Evolutionary conservation across 1,140 invertebrate genomes (phyloP).

Genomic region (Branchinecta lynchi): DNA sequence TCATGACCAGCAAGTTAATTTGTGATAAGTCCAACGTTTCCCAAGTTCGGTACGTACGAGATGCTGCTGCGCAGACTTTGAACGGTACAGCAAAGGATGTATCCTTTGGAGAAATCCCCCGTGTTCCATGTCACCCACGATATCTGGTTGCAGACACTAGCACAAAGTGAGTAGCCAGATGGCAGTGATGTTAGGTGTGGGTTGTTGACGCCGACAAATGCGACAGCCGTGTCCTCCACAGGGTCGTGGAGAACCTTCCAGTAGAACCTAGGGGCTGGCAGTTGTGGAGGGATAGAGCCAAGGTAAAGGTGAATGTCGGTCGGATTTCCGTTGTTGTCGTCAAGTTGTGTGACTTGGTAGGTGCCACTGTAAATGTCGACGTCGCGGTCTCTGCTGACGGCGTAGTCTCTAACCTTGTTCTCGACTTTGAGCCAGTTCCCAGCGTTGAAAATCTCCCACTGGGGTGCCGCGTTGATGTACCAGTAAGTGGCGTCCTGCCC

Average conservation of each 20-base stretch:
- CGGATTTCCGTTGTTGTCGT: background rate
- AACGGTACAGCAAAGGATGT: slow-evolving; percentile 19
- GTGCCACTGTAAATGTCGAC: slow-evolving; percentile 15
- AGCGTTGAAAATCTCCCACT: slow-evolving; percentile 41
- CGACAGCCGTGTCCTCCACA: slow-evolving; percentile 4
- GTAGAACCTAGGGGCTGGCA: slow-evolving; percentile 13
- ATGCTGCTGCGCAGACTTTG: slow-evolving; percentile 1
- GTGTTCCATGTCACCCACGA: slow-evolving; percentile 16
- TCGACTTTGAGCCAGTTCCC: slow-evolving; percentile 36
- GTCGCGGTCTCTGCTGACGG: slow-evolving; percentile 10
- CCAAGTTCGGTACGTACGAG: slow-evolving; percentile 1
- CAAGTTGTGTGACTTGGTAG: background rate
- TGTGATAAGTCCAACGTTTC: background rate
- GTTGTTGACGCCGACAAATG: slow-evolving; percentile 18
- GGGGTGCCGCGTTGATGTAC: slow-evolving; percentile 39
- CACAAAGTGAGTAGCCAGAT: slow-evolving; percentile 12
- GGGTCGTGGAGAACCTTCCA: slow-evolving; percentile 19
- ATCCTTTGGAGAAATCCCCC: slow-evolving; percentile 15
- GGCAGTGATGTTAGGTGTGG: slow-evolving; percentile 12
- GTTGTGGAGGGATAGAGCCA: background rate
- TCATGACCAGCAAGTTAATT: background rate
- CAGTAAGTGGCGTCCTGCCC: slow-evolving; percentile 14
- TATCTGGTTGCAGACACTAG: slow-evolving; percentile 17
- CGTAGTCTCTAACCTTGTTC: background rate
- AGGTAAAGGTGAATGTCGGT: slow-evolving; percentile 28